Base-by-base conservation (phyloP, 2,888 invertebrate genomes). In the Seladonia tumulorum region DNA sequence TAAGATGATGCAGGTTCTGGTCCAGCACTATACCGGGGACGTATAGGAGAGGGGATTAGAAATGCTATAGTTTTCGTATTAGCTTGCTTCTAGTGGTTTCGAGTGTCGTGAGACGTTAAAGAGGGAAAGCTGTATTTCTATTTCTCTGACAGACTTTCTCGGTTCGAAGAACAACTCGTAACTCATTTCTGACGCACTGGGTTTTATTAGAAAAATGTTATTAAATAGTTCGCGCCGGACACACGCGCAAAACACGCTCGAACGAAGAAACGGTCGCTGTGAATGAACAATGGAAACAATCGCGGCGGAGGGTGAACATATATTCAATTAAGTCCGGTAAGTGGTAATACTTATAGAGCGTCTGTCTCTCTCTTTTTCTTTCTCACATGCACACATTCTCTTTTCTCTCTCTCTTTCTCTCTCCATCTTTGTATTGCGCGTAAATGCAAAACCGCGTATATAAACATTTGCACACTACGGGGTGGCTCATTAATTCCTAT, bases 131-230 rank as follows among this genome's bases (percentile, higher is more conserved):
- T n/a, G n/a, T 57, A 35, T 35, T 63, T 5, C 29, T 3, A 18
- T 35, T 35, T 35, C 16, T 35, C 16, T 18, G 29, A 29, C 18
- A 35, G 16, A 35, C 35, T 2, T 35, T 29, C 29, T 66, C 7
- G 63, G 63, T 14, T 25, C 16, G 18, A 66, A 8, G 16, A 16
- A 66, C 8, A 66, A 16, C 7, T 66, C 4, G 8, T 3, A 42
- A 22, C n/a, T 70, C n/a, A 2, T 70, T 70, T 42, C n/a, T 14
- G n/a, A 42, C 42, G 70, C 70, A 39, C n/a, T 70, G 70, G n/a
- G 5, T 85, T 85, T 86, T 86, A 86, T 81, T 86, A 86, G 86
- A 81, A 86, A 86, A 86, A 85, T 68, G 66, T 86, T 86, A 86
- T 85, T 86, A 86, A 86, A 86, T 81, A 86, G 49, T 72, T 81